Base-by-base conservation (phyloP, 2,797 vertebrate species). In the Echiichthys vipera region DNA sequence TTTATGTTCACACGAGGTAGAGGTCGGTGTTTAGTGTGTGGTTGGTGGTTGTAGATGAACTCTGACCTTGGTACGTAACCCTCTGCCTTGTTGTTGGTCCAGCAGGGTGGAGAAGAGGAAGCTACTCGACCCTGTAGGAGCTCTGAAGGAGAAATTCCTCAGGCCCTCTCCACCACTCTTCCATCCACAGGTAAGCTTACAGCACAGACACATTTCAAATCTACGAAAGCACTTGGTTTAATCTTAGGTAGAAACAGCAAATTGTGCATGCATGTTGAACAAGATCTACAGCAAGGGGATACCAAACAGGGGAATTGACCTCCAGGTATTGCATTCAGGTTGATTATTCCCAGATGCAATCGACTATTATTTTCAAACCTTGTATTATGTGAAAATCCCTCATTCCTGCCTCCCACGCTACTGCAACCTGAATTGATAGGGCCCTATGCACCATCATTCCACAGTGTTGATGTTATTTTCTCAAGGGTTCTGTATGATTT, bases 71-170 rank as follows among this genome's bases (percentile, higher is more conserved):
- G 96, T 98, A 96, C 84, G 97, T 99, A 98, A 99, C 97, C 98
- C 97, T 96, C 94, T 96, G 91, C 96, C 93, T 94, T 97, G 97
- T 88, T 89, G 92, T 90, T 89, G 91, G 96, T 98, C 97, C 98
- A 99, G 98, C 98, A 99, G 98, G 98, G 98, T 99, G 96, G 98
- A 99, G 93, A 99, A 99, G 94, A 98, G 97, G 95, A 99, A 99
- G 94, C 94, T 98, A 95, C 93, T 97, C 0, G 98, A 98, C 89
- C 97, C 98, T 22, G 96, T 98, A 77, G 97, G 96, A 81, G 95
- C 96, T 89, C 94, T 99, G 79, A 99, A 99, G 92, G 98, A 99
- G 91, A 99, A 98, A 90, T 98, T 97, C 89, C 94, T 98, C 85
- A 93, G 97, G 80, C 97, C 98, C 1, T 96, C 97, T 22, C 96